Evolutionary conservation across 2,888 invertebrate genomes (phyloP).

Genomic region (Oscheius sp.): DNA sequence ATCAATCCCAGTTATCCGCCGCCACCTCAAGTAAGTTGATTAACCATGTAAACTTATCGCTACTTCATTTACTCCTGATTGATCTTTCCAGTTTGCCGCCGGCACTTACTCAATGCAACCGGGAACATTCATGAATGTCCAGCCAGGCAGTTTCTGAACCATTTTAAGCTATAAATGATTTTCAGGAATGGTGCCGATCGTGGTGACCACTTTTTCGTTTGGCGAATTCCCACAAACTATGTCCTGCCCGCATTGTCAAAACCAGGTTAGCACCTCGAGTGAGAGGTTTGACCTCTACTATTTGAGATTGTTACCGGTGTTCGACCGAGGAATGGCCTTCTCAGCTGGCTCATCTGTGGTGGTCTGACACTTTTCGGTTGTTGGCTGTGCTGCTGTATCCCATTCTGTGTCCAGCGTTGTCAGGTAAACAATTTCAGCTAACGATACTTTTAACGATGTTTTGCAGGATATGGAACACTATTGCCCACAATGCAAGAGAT

Average conservation of each 20-base stretch:
- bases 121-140: conserved; percentile 4
- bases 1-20: conserved; percentile 19
- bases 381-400: conserved; percentile 33
- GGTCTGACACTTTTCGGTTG: conserved; percentile 34
- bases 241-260: conserved; percentile 34
- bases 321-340: conserved; percentile 18
- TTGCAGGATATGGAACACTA: conserved; percentile 36
- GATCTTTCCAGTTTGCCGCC: background rate
- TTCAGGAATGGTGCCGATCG: conserved; percentile 18
- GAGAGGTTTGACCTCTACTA: background rate
- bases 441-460: background rate
- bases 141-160: background rate
- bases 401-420: conserved; percentile 32
- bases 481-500: conserved; percentile 24
- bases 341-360: conserved; percentile 34
- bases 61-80: background rate
- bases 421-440: conserved; percentile 4
- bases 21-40: conserved; percentile 26
- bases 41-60: background rate
- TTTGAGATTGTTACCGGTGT: conserved; percentile 31
- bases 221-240: conserved; percentile 30
- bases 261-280: conserved; percentile 14
- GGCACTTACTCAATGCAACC: background rate
- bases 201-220: conserved; percentile 14
- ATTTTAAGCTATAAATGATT: background rate